Evolutionary conservation across 2,888 invertebrate genomes (phyloP), one percentile per base, ranked within the genome.

Genomic region (Schrankia costaestrigalis): DNA sequence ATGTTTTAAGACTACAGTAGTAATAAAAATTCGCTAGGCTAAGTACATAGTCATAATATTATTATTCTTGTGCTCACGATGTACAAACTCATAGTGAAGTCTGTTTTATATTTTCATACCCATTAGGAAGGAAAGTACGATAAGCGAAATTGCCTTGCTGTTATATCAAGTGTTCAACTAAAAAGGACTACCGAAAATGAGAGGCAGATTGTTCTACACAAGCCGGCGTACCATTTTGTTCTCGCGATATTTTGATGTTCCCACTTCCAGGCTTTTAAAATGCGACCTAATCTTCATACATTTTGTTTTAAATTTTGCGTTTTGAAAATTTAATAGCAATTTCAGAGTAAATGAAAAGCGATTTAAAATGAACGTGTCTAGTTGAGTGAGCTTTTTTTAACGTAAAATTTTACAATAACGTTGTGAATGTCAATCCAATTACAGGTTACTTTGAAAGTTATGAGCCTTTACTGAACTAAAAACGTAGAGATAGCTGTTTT

Each of bases 381-480:
- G n/a, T n/a, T n/a, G n/a, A n/a, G n/a, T 23, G 23, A 21, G 14
- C 14, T 49, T 48, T 52, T 35, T 44, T 36, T 36, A 40, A 53
- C 41, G 43, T 54, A 54, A 63, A 71, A 73, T 74, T 69, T 63
- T 56, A 67, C 70, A 70, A 67, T 64, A 64, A 63, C 52, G 46
- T 26, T 10, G 30, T 58, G 59, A 50, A 60, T 59, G 63, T 57
- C 63, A 61, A 61, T 60, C 58, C 71, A 78, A 78, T 80, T 79
- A 78, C 71, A 72, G 69, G 61, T 69, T 69, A 74, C 70, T 81
- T 75, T 68, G 46, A 60, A 77, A 81, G 75, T 82, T 81, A 75
- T 78, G 73, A 78, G 71, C 67, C 66, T 46, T 55, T 55, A 58
- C 39, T 51, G 52, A 53, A 47, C 45, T 47, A 55, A 46, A 62